Base-by-base conservation (phyloP, 2,113 vertebrate genomes). In the Heterocephalus glaber region DNA sequence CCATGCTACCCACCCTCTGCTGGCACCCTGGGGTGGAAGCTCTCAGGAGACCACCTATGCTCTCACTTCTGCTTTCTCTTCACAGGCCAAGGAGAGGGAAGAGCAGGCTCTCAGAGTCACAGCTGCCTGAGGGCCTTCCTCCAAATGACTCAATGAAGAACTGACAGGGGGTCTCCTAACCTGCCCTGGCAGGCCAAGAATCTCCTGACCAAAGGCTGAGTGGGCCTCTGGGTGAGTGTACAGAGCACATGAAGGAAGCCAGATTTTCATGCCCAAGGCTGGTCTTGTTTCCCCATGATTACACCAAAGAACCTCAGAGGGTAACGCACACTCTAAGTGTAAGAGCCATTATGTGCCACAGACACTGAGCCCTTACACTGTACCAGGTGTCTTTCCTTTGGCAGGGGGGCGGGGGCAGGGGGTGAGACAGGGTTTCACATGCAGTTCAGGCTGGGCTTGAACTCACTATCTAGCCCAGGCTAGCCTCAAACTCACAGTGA, bases 1-100 rank as follows among this genome's bases (percentile, higher is more conserved):
- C 70, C 49, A 60, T 70, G 74, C 47, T 80, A 77, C 41, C 47
- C 91, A 72, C 41, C 68, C 66, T 87, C 24, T n/a, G 22, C 54
- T 22, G 33, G 19, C 30, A 63, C 28, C 49, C 26, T 70, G 83
- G 77, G 33, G 35, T n/a, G 52, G 49, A 76, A 72, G 80, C 49
- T 95, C 70, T 89, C 56, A 68, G 77, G n/a, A 88, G 68, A 70
- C n/a, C 33, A 79, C 6, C 82, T 92, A 68, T 24, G 35, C 26
- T 94, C 89, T 95, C 90, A 92, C 89, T 97, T 97, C 96, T 92
- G 80, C 72, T 97, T 95, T 90, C 77, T 86, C 72, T 81, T 93
- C 49, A 95, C 3, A 87, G 54, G 24, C 65, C 65, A 82, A 82
- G 17, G 56, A 90, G 13, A 96, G 35, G 33, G 30, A 87, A 82